Evolutionary conservation across 1,140 invertebrate genomes (phyloP).

Genomic region (Stegodyphus dumicola): DNA sequence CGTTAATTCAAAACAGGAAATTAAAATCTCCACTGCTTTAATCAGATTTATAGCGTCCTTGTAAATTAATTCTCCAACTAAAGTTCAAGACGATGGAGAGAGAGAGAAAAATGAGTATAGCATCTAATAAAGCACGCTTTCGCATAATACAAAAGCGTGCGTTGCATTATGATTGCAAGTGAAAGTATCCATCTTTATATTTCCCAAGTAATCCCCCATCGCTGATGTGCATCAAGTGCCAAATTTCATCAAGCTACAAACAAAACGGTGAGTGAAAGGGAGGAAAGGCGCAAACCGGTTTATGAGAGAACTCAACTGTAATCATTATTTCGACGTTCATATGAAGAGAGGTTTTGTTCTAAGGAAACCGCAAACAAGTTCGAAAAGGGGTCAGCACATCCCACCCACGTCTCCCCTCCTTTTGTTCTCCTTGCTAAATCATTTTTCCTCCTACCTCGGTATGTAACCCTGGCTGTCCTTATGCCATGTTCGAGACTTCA

Average conservation of each 20-base stretch:
- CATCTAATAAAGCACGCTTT: no score
- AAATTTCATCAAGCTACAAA: not conserved
- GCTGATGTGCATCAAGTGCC: not conserved
- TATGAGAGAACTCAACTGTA: not conserved
- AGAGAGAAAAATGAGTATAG: no score
- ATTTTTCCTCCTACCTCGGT: not conserved
- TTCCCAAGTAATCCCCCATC: no score
- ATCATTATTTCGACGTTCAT: not conserved
- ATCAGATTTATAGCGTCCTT: no score
- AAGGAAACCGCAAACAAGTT: slow-evolving; percentile 25
- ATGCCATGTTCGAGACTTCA: not conserved
- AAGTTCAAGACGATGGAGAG: no score
- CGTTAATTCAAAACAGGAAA: no score
- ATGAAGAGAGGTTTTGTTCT: not conserved
- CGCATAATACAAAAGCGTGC: no score
- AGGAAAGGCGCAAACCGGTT: not conserved
- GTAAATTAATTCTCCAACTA: no score
- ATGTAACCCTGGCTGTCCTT: not conserved
- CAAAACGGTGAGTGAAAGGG: not conserved
- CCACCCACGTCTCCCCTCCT: slow-evolving; percentile 16
- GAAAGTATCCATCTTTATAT: no score
- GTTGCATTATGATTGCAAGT: no score
- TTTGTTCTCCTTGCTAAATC: slow-evolving; percentile 17
- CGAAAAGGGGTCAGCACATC: slow-evolving; percentile 22
- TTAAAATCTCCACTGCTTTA: no score